Base-by-base conservation (phyloP, 92 coral and sea anemone genomes). In the Blastomussa wellsi region DNA sequence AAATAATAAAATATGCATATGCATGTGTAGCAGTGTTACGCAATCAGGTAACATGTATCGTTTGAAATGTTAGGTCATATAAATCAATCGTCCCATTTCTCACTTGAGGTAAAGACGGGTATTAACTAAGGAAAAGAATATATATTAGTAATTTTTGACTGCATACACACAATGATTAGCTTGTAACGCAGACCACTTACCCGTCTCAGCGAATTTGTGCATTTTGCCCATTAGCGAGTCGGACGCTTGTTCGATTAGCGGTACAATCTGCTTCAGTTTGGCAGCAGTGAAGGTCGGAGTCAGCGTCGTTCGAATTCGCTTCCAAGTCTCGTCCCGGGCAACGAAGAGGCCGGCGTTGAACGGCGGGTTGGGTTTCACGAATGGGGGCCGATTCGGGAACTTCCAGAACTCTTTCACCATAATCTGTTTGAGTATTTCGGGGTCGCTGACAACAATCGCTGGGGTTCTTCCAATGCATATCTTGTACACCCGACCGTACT, bases 281-380 rank as follows among this genome's bases (percentile, higher is more conserved):
- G 89, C 59, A 11, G 94, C 89, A 24, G 91, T 93, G 75, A 93
- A 93, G 0, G 97, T 87, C 31, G 97, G 97, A 0, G 94, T 89
- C 24, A 93, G 68, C 19, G 94, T 91, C 10, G 87, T 66, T 17
- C 97, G 88, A 31, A 93, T 89, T 12, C 97, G 91, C 48, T 76
- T 93, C 97, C 97, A 93, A 3, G 31, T 74, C 8, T 82, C 90
- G 47, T 86, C 94, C 32, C 86, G 79, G 24, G 82, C 94, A 62
- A 84, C 19, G 36, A 84, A 85, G 66, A 93, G 59, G 5, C 85
- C 93, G 0, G 82, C 57, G n/a, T 10, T 32, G 16, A 79, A 17
- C 0, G 97, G 97, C 17, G 97, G 94, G 36, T 84, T 87, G n/a
- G 87, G 79, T 26, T 84, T 86, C 0, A 91, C 49, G 67, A 89